Conservation (phyloP, 1,140 invertebrate genomes). For the Drosophila mayri region DNA sequence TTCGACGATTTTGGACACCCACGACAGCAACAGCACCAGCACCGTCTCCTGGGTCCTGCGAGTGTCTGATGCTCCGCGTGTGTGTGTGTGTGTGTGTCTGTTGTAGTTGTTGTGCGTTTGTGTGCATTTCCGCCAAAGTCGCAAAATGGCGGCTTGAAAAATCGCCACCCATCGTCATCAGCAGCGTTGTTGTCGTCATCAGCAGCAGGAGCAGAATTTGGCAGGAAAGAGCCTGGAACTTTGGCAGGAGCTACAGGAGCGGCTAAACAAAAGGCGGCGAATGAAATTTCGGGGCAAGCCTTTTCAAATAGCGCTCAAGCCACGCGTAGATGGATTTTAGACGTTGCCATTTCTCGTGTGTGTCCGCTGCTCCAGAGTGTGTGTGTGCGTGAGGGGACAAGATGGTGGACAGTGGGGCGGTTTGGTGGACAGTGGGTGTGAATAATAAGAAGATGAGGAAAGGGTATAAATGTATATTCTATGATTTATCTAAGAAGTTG, state of each 20-base stretch:
- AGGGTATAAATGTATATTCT: not conserved
- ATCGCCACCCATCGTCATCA: conserved; percentile 47
- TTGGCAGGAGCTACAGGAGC: conserved; percentile 34
- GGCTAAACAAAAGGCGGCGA: conserved; percentile 61
- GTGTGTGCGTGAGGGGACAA: conserved; percentile 33
- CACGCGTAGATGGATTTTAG: conserved; percentile 60
- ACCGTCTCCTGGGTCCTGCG: conserved; percentile 26
- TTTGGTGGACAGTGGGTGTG: conserved; percentile 21
- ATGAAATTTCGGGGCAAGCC: conserved; percentile 65
- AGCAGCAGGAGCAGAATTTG: conserved; percentile 15
- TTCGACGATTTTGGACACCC: conserved; percentile 80
- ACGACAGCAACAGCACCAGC: conserved; percentile 38
- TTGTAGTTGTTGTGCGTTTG: conserved; percentile 23
- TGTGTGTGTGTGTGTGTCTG: conserved; percentile 1
- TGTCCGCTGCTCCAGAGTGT: conserved; percentile 1
- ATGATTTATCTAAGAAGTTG: not conserved
- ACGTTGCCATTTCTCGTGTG: conserved; percentile 41
- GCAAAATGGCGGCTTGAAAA: conserved; percentile 80
- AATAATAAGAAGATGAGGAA: not conserved
- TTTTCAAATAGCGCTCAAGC: conserved; percentile 56
- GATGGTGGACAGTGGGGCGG: conserved; percentile 45
- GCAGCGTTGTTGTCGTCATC: conserved; percentile 30
- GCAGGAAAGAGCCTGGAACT: conserved; percentile 32
- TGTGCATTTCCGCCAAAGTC: conserved; percentile 76
- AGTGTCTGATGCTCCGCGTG: not conserved